Conservation (phyloP, 2,797 vertebrate species). For the Lepilemur septentrionalis region DNA sequence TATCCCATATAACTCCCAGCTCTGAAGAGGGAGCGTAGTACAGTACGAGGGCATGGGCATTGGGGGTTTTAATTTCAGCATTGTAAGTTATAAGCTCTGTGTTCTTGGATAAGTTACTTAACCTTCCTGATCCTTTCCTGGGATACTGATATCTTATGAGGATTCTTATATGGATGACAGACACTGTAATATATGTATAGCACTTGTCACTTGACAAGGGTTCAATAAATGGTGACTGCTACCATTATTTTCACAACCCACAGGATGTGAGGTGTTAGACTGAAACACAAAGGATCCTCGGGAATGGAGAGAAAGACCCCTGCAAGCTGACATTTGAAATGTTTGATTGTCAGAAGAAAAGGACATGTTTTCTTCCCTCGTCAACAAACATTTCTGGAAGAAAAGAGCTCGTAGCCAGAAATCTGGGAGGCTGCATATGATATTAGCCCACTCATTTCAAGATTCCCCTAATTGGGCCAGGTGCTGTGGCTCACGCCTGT, state of each 20-base stretch:
- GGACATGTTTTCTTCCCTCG: background rate
- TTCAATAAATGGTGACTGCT: background rate
- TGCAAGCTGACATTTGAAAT: slow-evolving; percentile 27
- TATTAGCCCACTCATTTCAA: background rate
- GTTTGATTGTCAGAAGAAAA: background rate
- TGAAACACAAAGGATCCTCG: background rate
- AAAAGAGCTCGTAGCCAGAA: background rate
- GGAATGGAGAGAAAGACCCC: background rate
- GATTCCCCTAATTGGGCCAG: background rate
- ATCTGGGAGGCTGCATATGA: background rate
- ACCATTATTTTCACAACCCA: background rate
- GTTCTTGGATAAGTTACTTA: background rate
- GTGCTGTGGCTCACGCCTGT: too few relatives aligned
- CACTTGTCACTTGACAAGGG: background rate
- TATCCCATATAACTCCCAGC: background rate
- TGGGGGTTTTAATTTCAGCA: background rate
- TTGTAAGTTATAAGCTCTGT: background rate
- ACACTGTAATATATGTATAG: background rate
- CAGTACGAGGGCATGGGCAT: background rate
- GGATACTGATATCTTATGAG: background rate
- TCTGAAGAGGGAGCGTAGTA: background rate
- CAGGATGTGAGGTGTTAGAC: background rate
- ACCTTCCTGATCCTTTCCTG: background rate
- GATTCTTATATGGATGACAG: background rate
- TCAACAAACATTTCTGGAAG: slow-evolving; percentile 16